These are phyloP conservation scores for Tribolium freemani DNA, from an alignment of 2,888 invertebrate genomes.

Conservation along the genomic window DNA sequence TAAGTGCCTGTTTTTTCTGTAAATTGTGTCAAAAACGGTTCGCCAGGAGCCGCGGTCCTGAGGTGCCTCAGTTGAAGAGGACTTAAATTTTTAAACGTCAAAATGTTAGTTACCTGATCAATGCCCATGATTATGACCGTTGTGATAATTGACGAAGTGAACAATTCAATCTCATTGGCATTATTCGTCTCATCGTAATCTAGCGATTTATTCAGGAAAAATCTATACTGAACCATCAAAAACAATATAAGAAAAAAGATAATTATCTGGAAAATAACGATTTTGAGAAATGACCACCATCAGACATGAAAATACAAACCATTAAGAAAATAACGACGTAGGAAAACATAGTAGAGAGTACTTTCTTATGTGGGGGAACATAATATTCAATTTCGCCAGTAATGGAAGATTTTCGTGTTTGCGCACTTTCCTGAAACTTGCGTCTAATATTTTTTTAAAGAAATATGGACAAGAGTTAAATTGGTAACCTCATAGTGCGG, in stretches of 20 bases:
- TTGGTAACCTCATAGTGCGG: constrained; percentile 11
- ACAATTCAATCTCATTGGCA: constrained; percentile 16
- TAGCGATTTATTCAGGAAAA: neutral
- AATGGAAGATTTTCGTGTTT: constrained; percentile 2
- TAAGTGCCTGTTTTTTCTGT: too few species aligned
- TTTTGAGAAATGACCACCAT: neutral
- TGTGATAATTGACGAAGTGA: constrained; percentile 2
- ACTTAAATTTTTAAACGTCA: neutral
- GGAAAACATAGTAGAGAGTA: neutral
- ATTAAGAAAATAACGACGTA: constrained; percentile 1
- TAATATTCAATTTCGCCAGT: constrained; percentile 16
- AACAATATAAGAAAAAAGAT: neutral
- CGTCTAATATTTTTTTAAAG: neutral
- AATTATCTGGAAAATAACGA: neutral
- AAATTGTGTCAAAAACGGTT: too few species aligned
- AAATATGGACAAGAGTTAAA: too few species aligned
- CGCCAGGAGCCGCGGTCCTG: too few species aligned
- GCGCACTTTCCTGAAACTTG: constrained; percentile 9
- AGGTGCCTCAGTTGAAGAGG: too few species aligned
- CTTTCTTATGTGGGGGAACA: neutral
- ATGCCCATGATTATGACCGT: neutral
- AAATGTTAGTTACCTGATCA: neutral
- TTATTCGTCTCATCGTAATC: neutral
- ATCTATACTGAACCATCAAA: constrained; percentile 4
- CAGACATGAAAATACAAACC: neutral